These are phyloP conservation scores for Epizoanthus scotinus DNA, from an alignment of 92 coral and sea anemone species.

Conservation along the genomic window DNA sequence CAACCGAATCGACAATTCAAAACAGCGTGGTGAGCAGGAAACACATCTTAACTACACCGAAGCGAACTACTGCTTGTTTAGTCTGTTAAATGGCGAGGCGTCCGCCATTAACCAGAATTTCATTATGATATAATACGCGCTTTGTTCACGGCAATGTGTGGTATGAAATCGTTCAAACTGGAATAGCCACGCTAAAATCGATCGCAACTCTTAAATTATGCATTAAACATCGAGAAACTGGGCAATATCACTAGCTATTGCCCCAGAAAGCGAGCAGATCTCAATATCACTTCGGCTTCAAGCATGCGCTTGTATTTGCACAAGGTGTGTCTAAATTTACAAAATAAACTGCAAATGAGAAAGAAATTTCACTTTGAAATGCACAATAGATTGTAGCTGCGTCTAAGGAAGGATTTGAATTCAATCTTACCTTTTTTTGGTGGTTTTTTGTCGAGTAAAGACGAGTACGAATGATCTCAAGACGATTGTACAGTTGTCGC, in stretches of 20 bases:
- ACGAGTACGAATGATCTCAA: not conserved
- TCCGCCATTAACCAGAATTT: conserved; percentile 2
- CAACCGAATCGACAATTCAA: not conserved
- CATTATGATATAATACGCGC: not conserved
- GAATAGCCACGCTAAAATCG: not conserved
- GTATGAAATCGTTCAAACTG: not conserved
- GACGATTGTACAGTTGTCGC: not conserved
- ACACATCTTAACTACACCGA: not conserved
- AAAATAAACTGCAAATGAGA: not conserved
- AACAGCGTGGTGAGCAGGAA: not conserved
- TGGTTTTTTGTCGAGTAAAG: conserved; percentile 12
- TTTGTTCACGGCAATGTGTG: not conserved
- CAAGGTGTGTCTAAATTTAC: conserved; percentile 26
- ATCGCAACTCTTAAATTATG: not conserved
- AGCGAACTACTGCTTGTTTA: not conserved
- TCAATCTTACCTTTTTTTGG: not conserved
- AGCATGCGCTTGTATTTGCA: not conserved
- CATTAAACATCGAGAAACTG: not conserved
- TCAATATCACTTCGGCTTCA: not conserved
- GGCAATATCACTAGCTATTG: not conserved
- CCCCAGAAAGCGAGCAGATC: conserved; percentile 12
- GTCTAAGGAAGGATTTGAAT: not conserved
- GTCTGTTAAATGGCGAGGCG: not conserved
- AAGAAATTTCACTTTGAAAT: not conserved
- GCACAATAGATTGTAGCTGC: not conserved